Percentiles rank a stretch among this genome's conserved stretches.
phyloP scores from a whole-genome alignment of 35 echinoderm and acorn worm species.

The Lytechinus variegatus region DNA sequence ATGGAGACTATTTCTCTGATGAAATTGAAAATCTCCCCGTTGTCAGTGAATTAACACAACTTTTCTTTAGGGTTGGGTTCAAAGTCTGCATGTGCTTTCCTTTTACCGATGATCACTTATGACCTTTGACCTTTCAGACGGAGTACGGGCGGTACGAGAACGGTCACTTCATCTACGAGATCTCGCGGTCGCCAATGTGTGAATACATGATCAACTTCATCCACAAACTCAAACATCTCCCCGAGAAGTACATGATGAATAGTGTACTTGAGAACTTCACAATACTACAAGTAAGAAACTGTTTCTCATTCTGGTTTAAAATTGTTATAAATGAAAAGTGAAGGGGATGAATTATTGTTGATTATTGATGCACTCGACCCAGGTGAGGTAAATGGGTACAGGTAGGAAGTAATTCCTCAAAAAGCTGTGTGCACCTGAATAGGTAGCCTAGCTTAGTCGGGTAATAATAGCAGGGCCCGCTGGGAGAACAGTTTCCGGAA shows the following conservation, averaged over 20 bases:
- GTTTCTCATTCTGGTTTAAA: not conserved
- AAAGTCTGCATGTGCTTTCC: not conserved
- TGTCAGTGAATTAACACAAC: too few species aligned
- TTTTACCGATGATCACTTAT: not conserved
- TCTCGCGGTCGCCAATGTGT: slow-evolving; percentile 93
- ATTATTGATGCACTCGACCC: too few species aligned
- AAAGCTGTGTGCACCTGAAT: too few species aligned
- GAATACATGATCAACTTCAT: slow-evolving; percentile 99
- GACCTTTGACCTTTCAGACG: slow-evolving; percentile 62
- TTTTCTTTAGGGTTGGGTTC: not conserved
- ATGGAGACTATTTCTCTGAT: too few species aligned
- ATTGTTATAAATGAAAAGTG: too few species aligned
- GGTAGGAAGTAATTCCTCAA: too few species aligned
- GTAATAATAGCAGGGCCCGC: too few species aligned
- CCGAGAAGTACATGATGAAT: slow-evolving; percentile 99
- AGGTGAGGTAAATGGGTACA: too few species aligned
- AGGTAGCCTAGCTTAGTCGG: too few species aligned
- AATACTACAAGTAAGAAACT: slow-evolving; percentile 86
- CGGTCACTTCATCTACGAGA: slow-evolving; percentile 89
- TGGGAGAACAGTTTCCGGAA: too few species aligned
- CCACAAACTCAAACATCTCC: slow-evolving; percentile 98
- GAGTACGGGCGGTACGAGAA: slow-evolving; percentile 96
- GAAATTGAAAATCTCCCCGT: too few species aligned
- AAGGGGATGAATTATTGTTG: too few species aligned
- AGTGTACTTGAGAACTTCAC: slow-evolving; percentile 99